Conservation (phyloP, 2,797 vertebrate genomes). For the Apodemus agrarius region DNA sequence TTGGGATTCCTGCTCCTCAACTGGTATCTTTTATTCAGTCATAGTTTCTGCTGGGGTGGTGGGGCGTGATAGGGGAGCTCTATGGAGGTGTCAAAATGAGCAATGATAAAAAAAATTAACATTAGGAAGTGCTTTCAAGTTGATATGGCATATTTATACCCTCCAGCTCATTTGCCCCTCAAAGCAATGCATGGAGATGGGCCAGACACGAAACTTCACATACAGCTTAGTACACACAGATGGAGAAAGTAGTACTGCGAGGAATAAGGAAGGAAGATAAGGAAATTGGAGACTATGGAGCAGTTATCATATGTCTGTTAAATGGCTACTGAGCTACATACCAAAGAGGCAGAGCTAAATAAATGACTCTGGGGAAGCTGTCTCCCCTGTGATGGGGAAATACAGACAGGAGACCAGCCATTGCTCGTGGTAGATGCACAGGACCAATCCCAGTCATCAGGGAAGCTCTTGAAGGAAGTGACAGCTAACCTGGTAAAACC, state of each 20-base stretch:
- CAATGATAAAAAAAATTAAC: slow-evolving; percentile 31
- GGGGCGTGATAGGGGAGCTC: background rate
- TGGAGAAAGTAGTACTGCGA: background rate
- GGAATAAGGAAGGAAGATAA: background rate
- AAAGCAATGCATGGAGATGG: slow-evolving; percentile 7
- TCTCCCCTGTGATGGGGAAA: background rate
- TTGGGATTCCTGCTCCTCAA: background rate
- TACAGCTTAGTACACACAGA: background rate
- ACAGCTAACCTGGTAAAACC: background rate
- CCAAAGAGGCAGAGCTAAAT: background rate
- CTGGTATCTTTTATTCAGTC: background rate
- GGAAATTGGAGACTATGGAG: background rate
- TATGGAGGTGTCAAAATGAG: background rate
- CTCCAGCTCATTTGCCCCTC: slow-evolving; percentile 34
- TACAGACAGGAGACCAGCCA: background rate
- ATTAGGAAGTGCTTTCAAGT: slow-evolving; percentile 11
- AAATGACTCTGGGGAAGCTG: background rate
- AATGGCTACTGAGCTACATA: background rate
- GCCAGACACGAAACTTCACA: background rate
- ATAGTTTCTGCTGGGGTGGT: background rate
- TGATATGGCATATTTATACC: background rate
- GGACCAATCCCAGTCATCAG: background rate
- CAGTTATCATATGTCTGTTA: background rate
- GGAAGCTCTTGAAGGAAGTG: background rate
- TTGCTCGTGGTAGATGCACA: background rate